Evolutionary conservation across 1,140 invertebrate species (phyloP).

Genomic region (Tribolium castaneum): DNA sequence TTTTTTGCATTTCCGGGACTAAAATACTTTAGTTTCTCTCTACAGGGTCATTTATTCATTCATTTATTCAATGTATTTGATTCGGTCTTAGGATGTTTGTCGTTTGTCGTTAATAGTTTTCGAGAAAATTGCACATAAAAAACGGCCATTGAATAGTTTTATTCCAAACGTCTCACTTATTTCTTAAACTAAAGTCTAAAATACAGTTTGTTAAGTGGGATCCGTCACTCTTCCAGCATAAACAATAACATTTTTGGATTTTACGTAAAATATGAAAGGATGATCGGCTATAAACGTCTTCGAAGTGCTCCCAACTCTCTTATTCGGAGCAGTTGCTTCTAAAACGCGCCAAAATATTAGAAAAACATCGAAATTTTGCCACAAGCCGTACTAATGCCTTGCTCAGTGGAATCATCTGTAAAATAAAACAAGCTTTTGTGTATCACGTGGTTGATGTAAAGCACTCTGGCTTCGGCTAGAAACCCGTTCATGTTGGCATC

Average conservation of each 20-base stretch:
- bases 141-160: neutral
- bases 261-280: constrained; percentile 13
- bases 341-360: neutral
- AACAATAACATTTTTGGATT: neutral
- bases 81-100: too few relatives aligned
- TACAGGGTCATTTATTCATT: too few relatives aligned
- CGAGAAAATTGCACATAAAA: too few relatives aligned
- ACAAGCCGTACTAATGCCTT: neutral
- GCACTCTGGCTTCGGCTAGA: constrained; percentile 57
- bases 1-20: too few relatives aligned
- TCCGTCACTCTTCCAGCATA: neutral
- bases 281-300: constrained; percentile 52
- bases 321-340: neutral
- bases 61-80: too few relatives aligned
- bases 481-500: constrained; percentile 67
- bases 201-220: neutral
- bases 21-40: too few relatives aligned
- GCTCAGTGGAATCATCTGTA: neutral
- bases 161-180: neutral
- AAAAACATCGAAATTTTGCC: neutral
- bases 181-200: neutral
- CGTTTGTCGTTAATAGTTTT: too few relatives aligned
- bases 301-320: constrained; percentile 39
- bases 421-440: neutral
- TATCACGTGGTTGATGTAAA: neutral